Conservation (phyloP, 2,888 invertebrate genomes). For the Sphaerophoria taeniata region DNA sequence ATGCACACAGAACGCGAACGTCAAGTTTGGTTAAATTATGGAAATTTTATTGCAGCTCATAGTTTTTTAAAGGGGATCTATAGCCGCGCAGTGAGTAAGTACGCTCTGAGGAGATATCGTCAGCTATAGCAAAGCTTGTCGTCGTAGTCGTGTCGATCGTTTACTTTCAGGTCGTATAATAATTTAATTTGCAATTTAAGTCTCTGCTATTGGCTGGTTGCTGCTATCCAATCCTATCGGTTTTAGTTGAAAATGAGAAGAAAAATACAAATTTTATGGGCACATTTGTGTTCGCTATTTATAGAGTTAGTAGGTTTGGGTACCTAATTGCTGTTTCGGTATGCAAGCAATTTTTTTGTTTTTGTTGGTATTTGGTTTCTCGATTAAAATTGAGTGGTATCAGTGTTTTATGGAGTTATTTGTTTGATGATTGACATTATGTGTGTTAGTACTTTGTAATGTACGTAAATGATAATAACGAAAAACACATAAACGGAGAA, state of each 20-base stretch:
- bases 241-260: not conserved
- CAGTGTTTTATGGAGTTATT: no score
- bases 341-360: slow-evolving; percentile 24
- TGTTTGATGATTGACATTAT: no score
- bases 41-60: slow-evolving; percentile 63
- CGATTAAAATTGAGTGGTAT: slow-evolving; percentile 8
- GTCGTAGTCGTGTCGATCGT: slow-evolving; percentile 22
- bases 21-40: slow-evolving; percentile 66
- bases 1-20: slow-evolving; percentile 43
- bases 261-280: slow-evolving; percentile 33
- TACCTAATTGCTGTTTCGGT: slow-evolving; percentile 61
- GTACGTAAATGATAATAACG: no score
- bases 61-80: slow-evolving; percentile 20
- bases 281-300: slow-evolving; percentile 36
- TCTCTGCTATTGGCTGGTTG: slow-evolving; percentile 65
- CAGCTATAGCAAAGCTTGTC: not conserved
- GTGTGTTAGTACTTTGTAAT: no score
- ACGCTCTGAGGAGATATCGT: no score
- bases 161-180: slow-evolving; percentile 57
- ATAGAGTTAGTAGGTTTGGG: slow-evolving; percentile 9
- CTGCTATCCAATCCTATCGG: slow-evolving; percentile 60
- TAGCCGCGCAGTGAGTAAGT: not conserved
- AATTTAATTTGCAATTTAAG: slow-evolving; percentile 72
- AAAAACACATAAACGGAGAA: no score
- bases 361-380: not conserved